Evolutionary conservation across 2,797 vertebrate species (phyloP).

Genomic region (Emys orbicularis): DNA sequence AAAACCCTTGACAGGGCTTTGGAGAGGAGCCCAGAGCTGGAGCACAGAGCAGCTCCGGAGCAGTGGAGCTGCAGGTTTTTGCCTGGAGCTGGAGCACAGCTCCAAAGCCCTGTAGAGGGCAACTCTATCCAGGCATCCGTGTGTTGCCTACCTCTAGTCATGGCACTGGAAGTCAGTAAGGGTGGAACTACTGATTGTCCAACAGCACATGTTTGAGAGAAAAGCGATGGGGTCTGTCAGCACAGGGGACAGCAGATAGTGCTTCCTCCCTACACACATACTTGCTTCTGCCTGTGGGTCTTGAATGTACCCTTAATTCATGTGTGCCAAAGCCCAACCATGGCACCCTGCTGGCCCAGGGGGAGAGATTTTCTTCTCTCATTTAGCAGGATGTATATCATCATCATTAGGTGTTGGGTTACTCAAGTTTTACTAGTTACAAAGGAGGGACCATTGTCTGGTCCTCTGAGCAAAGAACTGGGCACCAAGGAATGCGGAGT

Average conservation of each 20-base stretch:
- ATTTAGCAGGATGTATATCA: background rate
- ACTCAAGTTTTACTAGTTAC: background rate
- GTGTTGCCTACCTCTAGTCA: background rate
- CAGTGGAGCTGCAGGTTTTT: no score
- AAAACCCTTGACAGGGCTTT: background rate
- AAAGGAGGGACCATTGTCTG: background rate
- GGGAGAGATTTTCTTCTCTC: background rate
- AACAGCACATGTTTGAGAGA: background rate
- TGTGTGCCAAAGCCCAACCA: background rate
- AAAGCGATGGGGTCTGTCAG: background rate
- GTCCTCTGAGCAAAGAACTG: background rate
- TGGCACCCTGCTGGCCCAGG: background rate
- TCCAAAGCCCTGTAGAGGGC: background rate
- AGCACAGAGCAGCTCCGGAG: no score
- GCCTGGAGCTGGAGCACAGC: no score
- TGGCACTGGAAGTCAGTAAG: rapidly evolving
- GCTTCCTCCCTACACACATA: background rate
- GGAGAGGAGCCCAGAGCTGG: no score
- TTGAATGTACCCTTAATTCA: rapidly evolving
- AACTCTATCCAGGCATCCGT: background rate
- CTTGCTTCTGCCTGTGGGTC: background rate
- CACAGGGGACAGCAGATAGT: background rate
- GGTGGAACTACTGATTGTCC: rapidly evolving
- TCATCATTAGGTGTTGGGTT: background rate
- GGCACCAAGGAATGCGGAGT: background rate